Conservation (phyloP, 1,140 invertebrate genomes). For the Drosophila cardini region DNA sequence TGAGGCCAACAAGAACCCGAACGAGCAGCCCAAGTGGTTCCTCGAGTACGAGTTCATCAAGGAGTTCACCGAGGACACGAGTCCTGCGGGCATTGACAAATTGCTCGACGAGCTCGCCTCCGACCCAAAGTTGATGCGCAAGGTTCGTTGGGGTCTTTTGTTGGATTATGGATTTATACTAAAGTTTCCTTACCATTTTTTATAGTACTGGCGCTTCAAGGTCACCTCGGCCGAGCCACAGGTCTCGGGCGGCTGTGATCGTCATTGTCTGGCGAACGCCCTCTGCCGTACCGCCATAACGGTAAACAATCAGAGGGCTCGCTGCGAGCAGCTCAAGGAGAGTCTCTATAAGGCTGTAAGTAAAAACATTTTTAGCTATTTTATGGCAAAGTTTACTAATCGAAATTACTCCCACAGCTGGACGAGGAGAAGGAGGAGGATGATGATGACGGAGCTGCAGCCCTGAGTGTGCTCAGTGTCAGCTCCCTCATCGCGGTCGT, state of each 20-base stretch:
- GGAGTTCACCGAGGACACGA: conserved; percentile 86
- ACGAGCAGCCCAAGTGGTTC: conserved; percentile 86
- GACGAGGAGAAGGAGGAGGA: conserved; percentile 53
- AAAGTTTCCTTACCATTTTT: background rate
- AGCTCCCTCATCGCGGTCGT: conserved; percentile 54
- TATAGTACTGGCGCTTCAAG: conserved; percentile 85
- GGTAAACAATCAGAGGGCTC: conserved; percentile 85
- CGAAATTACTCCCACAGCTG: conserved; percentile 35
- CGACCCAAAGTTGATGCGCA: conserved; percentile 63
- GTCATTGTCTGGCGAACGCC: conserved; percentile 86
- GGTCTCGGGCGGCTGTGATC: conserved; percentile 85
- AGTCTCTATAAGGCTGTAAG: conserved; percentile 67
- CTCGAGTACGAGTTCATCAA: conserved; percentile 89
- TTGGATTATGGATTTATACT: background rate
- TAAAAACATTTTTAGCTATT: background rate
- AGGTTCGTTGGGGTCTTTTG: conserved; percentile 43
- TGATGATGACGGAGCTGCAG: conserved; percentile 35
- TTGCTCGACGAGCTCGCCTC: conserved; percentile 85
- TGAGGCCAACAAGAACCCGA: conserved; percentile 88
- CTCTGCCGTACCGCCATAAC: conserved; percentile 87
- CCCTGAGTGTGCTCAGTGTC: conserved; percentile 52
- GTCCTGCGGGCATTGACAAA: conserved; percentile 85
- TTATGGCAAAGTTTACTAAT: background rate
- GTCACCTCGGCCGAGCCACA: conserved; percentile 87
- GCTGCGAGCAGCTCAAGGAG: conserved; percentile 86